Evolutionary conservation across 2,113 vertebrate species (phyloP), one percentile per base, ranked within the genome.

Genomic region (Choloepus hoffmanni): DNA sequence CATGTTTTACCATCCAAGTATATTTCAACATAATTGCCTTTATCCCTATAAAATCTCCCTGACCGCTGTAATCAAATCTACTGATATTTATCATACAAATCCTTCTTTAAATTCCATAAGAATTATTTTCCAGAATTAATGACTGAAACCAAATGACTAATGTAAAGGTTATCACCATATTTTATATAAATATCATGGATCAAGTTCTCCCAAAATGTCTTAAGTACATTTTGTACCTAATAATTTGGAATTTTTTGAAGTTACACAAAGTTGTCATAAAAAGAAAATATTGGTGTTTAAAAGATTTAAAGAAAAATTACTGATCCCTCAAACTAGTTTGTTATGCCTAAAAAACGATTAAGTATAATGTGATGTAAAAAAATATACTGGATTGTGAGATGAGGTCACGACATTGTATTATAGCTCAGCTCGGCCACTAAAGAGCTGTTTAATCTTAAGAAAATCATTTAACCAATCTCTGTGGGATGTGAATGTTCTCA

Each of bases 21-120:
- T 95, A 97, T 94, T 96, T 97, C 82, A 97, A 73, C 76, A 89
- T 92, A 97, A 97, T 96, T 94, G n/a, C 9, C 4, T 70, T 83
- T 95, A 94, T 88, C 9, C 36, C 30, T 85, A 89, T 89, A 94
- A 97, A 98, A 60, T 16, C 16, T 87, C 53, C 28, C 50, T 58
- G 55, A 89, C 45, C 72, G 40, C 43, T 97, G 24, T 92, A 95
- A 95, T 95, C 81, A 95, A 89, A 92, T 93, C 62, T 93, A 95
- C 62, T 90, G 87, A 95, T 94, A 90, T 97, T 96, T 95, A 93
- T 93, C 36, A 33, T 33, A 2, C 55, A 90, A 88, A 85, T 95
- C 24, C 55, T 95, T 92, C 70, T 92, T 73, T 93, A 95, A 88
- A 79, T 74, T 92, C 36, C 73, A 5, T 65, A 90, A 92, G 90